Evolutionary conservation across 2,888 invertebrate genomes (phyloP).

Genomic region (Hyalella azteca): DNA sequence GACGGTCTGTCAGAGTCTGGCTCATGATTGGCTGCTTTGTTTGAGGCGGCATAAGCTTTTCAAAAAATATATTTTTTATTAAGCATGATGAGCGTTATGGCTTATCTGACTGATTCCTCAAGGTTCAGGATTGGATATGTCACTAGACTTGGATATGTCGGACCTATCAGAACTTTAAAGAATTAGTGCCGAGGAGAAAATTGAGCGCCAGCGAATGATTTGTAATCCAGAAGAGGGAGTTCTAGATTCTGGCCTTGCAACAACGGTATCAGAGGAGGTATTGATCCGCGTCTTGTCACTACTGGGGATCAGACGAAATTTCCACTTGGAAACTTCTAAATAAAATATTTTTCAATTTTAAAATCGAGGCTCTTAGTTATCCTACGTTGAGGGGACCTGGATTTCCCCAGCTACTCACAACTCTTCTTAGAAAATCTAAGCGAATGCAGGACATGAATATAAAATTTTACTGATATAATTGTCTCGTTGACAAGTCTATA

Average conservation of each 20-base stretch:
- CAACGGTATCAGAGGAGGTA: background rate
- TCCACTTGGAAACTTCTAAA: no score
- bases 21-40: slow-evolving; percentile 18
- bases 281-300: background rate
- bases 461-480: no score
- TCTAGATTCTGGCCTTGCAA: background rate
- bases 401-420: no score
- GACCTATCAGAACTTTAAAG: slow-evolving; percentile 26
- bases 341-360: no score
- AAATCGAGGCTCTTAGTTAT: no score
- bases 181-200: slow-evolving; percentile 5
- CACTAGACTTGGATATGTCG: slow-evolving; percentile 18
- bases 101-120: slow-evolving; percentile 25
- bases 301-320: background rate
- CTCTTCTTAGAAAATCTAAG: no score
- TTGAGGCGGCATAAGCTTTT: slow-evolving; percentile 3
- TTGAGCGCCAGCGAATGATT: slow-evolving; percentile 4
- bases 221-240: slow-evolving; percentile 18
- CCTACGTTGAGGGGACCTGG: no score
- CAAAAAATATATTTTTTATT: slow-evolving; percentile 4
- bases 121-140: slow-evolving; percentile 6
- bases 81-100: slow-evolving; percentile 15
- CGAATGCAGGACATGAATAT: no score
- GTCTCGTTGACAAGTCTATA: no score
- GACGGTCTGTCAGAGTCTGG: background rate